Conservation (phyloP, 2,113 vertebrate species). For the Aplodontia rufa region DNA sequence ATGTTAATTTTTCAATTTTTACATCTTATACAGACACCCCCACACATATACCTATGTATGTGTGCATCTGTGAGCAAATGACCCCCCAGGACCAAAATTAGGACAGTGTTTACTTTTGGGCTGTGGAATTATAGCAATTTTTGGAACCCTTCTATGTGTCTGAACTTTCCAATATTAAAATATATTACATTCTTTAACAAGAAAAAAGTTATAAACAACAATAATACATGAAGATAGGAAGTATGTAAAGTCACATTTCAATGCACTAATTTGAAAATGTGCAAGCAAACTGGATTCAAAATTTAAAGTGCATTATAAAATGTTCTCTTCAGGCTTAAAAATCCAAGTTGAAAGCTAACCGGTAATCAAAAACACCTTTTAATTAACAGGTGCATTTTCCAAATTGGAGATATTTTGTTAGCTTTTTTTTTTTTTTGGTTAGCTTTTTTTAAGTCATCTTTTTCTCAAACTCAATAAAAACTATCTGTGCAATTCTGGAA, state of each 20-base stretch:
- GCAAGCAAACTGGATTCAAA: conserved; percentile 21
- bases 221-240: neutral
- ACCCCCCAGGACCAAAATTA: neutral
- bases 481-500: neutral
- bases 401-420: neutral
- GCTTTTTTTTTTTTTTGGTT: neutral
- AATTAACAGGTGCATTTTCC: neutral
- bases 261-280: conserved; percentile 26
- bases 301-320: neutral
- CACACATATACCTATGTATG: neutral
- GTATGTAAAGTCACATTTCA: conserved; percentile 33
- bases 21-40: too few relatives aligned
- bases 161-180: neutral
- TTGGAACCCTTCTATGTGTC: neutral
- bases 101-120: neutral
- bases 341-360: conserved; percentile 23
- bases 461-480: neutral
- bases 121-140: neutral
- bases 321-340: conserved; percentile 13
- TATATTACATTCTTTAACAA: neutral
- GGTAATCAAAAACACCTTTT: conserved; percentile 4
- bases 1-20: neutral
- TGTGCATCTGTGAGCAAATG: neutral
- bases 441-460: neutral
- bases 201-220: conserved; percentile 16